Percentiles rank a stretch among this genome's conserved stretches.
Conservation (phyloP, 2,113 vertebrate species). For the Heterocephalus glaber region DNA sequence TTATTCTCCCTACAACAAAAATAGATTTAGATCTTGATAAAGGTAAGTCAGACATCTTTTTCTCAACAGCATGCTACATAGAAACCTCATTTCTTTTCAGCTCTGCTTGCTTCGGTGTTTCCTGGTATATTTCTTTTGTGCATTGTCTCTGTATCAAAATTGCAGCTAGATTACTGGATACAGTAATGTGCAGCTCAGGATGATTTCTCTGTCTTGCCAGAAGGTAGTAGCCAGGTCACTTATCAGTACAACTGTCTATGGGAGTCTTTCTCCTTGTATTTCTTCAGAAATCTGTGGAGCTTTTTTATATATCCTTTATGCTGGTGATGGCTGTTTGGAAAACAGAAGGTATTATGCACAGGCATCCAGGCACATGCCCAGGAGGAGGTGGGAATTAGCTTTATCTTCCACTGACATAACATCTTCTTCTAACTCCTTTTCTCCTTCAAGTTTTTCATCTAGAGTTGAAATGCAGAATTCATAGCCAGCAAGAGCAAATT, state of each 20-base stretch:
- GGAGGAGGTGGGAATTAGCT: constrained; percentile 90
- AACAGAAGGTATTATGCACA: constrained; percentile 91
- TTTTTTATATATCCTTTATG: constrained; percentile 89
- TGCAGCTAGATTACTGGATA: constrained; percentile 94
- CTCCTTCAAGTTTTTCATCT: no score
- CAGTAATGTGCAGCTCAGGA: constrained; percentile 92
- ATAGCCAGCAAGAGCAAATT: no score
- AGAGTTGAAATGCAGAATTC: no score
- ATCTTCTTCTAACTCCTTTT: no score
- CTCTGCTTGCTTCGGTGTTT: constrained; percentile 90
- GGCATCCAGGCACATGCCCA: constrained; percentile 94
- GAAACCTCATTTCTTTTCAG: constrained; percentile 88
- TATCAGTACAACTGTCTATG: constrained; percentile 95
- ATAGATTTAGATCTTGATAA: neutral
- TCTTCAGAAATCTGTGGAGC: constrained; percentile 92
- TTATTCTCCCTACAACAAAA: constrained; percentile 5
- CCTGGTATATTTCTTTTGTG: constrained; percentile 88
- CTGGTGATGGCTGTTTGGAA: constrained; percentile 82
- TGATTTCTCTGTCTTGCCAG: constrained; percentile 87
- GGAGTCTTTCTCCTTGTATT: constrained; percentile 94
- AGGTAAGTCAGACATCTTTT: constrained; percentile 72
- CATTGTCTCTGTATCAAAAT: constrained; percentile 93
- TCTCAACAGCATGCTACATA: constrained; percentile 85
- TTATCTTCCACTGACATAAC: constrained; percentile 86
- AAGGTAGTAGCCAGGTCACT: constrained; percentile 93